Evolutionary conservation across 92 coral and sea anemone genomes (phyloP).

Genomic region (Epizoanthus illoricatus): DNA sequence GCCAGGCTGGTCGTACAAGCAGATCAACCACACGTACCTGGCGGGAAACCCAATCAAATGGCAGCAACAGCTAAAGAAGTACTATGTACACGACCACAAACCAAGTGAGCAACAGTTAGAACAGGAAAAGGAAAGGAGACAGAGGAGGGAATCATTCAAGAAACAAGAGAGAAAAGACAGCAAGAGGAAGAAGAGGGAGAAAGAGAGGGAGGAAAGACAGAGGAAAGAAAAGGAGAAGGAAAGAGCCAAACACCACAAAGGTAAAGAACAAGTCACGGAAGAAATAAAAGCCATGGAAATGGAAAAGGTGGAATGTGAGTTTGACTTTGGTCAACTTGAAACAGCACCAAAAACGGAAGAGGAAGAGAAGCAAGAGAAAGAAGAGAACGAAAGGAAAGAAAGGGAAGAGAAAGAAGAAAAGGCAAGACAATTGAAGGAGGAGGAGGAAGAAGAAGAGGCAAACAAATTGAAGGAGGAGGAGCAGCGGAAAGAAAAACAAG

Average conservation of each 20-base stretch:
- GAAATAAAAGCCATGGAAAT: constrained; percentile 1
- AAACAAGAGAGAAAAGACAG: constrained; percentile 40
- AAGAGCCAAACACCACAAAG: constrained; percentile 48
- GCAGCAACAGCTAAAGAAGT: constrained; percentile 69
- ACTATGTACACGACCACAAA: constrained; percentile 49
- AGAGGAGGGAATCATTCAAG: constrained; percentile 60
- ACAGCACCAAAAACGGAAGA: not conserved
- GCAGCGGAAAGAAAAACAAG: constrained; percentile 57
- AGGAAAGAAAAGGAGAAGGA: constrained; percentile 48
- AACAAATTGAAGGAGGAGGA: constrained; percentile 41
- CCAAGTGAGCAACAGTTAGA: constrained; percentile 56
- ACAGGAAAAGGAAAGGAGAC: constrained; percentile 53
- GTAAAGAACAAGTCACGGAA: constrained; percentile 51
- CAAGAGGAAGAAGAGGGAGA: constrained; percentile 57
- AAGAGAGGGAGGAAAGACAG: constrained; percentile 49
- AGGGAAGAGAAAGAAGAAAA: constrained; percentile 43
- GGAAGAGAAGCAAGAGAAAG: constrained; percentile 23
- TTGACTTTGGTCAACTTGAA: not conserved
- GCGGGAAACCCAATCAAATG: constrained; percentile 85
- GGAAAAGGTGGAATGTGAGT: not conserved
- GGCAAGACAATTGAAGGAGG: constrained; percentile 44
- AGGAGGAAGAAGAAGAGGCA: constrained; percentile 25
- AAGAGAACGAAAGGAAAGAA: constrained; percentile 46
- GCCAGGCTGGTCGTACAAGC: constrained; percentile 76
- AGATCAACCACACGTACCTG: constrained; percentile 75